Evolutionary conservation across 2,797 vertebrate genomes (phyloP), one percentile per base, ranked within the genome.

Genomic region (Ambastaia sidthimunki): DNA sequence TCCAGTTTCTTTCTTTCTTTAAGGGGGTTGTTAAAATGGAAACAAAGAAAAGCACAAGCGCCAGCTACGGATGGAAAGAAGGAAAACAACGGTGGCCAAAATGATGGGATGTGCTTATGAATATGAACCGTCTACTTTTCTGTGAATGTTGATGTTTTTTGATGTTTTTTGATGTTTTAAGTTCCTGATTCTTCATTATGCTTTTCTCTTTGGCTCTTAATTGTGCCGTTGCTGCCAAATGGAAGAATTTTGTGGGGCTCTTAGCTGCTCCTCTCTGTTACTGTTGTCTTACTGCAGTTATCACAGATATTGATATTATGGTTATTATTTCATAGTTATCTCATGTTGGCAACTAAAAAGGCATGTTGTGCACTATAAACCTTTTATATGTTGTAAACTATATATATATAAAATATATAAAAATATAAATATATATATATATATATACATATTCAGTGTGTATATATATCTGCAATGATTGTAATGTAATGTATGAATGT

Each of bases 1-100:
- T 91, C 91, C 92, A 87, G 75, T 93, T 94, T 91, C 89, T 93
- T 94, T 93, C 88, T 94, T 95, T 93, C 89, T 94, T 93, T 92
- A 92, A 86, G 84, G 92, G 92, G 92, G 93, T 93, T 91, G 88
- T 71, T 71, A n/a, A 74, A 78, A 65, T 19, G 74, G 21, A 48
- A 67, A 73, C 7, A 37, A 60, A 73, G 86, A 80, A 50, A 86
- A 92, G 85, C 89, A 90, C 88, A 92, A 89, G 79, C 86, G 69
- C 84, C 44, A 80, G 80, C 86, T 86, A 81, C 66, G 84, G 62
- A 63, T 18, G 86, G 86, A 83, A 80, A 83, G 82, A 87, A 80
- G 83, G 85, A 75, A 72, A 25, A 18, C n/a, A 63, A 63, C 16
- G 31, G 47, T 63, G 68, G 7, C 19, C 76, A 41, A 31, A 23